phyloP scores from a whole-genome alignment of 2,797 vertebrate species.

The Tachyglossus aculeatus region DNA sequence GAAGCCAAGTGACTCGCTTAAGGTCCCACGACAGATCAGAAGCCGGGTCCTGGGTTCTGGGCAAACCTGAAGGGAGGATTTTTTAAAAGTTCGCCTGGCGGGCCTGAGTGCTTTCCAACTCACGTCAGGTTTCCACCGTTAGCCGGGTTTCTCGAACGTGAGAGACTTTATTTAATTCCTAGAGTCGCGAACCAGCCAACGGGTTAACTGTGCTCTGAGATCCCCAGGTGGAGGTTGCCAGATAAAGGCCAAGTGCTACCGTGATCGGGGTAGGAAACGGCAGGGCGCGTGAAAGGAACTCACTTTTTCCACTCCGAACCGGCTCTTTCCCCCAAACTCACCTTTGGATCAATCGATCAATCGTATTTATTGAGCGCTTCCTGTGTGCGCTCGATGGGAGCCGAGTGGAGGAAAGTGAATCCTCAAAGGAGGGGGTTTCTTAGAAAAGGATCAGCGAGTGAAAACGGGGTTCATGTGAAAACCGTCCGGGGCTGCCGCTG shows the following conservation, averaged over 20 bases:
- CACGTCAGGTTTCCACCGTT: slow-evolving; percentile 24
- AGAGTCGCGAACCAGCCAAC: slow-evolving; percentile 36
- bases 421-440: neutral
- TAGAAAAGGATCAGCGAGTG: neutral
- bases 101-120: slow-evolving; percentile 27
- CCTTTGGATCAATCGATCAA: no score
- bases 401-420: neutral
- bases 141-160: no score
- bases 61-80: neutral
- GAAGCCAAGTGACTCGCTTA: no score
- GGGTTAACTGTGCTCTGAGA: slow-evolving; percentile 9
- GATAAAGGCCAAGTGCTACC: neutral
- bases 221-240: slow-evolving; percentile 26
- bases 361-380: no score
- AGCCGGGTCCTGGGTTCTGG: no score
- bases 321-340: neutral
- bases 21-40: no score
- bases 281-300: neutral
- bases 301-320: neutral
- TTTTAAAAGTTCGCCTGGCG: slow-evolving; percentile 21
- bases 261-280: neutral
- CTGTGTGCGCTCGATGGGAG: neutral
- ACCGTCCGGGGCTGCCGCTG: neutral
- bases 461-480: neutral
- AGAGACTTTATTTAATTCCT: no score